Evolutionary conservation across 2,888 invertebrate genomes (phyloP), one percentile per base, ranked within the genome.

Genomic region (Andrena marginata): DNA sequence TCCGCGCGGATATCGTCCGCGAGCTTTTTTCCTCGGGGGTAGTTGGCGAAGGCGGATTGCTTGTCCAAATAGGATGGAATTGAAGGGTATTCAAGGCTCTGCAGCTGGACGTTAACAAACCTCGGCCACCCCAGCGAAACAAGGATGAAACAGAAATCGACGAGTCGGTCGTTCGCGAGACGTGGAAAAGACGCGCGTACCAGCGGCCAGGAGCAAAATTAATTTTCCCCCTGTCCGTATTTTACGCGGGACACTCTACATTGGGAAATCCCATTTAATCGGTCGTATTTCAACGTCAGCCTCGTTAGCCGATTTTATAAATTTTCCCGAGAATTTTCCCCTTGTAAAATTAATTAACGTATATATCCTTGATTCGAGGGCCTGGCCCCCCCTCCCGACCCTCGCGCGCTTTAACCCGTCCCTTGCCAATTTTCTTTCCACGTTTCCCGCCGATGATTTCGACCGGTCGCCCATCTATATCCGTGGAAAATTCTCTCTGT

Each of bases 401-500:
- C 5, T 20, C 33, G 48, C 56, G 42, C 49, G 49, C 42, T 62
- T 68, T 20, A 71, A 80, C 10, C 54, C 62, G 67, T 59, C 72
- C 60, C 85, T 74, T 62, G 74, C 68, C 85, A 81, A 85, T 85
- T 85, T 85, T 81, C 85, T 84, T 85, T 85, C 75, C 73, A 65
- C 79, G 71, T 84, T 72, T 71, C 20, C 74, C 84, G 74, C 82
- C 85, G 88, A 90, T 90, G 89, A 90, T 85, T 90, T 86, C 87
- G 86, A 80, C 84, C 87, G 85, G 87, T 86, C 67, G 86, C 86
- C 89, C 91, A 89, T 88, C 20, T 56, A 56, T 56, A 88, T 87
- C 88, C 86, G 82, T 77, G 88, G 87, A 87, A 90, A 91, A 91
- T 90, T 89, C 86, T 89, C 89, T 85, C 67, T 35, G 42, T 77